Evolutionary conservation across 2,888 invertebrate genomes (phyloP), one percentile per base, ranked within the genome.

Genomic region (Diachrysia chrysitis): DNA sequence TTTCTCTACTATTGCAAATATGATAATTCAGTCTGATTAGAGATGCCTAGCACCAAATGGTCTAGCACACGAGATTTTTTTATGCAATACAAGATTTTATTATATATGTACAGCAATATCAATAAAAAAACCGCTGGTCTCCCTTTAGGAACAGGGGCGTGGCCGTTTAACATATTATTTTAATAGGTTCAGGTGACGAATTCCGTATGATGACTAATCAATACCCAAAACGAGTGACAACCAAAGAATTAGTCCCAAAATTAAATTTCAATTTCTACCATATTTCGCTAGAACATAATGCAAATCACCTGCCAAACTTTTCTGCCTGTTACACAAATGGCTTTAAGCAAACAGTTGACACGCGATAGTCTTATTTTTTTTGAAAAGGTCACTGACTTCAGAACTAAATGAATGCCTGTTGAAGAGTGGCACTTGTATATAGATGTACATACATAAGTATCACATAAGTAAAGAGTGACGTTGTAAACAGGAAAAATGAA

Each of bases 301-400:
- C 66, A 71, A 76, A 68, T 70, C 55, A 62, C 51, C 65, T 65
- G 62, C 64, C 63, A 63, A 57, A 64, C 48, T 69, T 60, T 57
- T 23, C 53, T 69, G 59, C 57, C 66, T 63, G 51, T 61, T 63
- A 63, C 32, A 65, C 68, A 32, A 66, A 60, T 64, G 68, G 62
- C 58, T 48, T 66, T 54, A 56, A 64, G 54, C 60, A 53, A 69
- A 58, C 63, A 53, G 61, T 71, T 66, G 53, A 69, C 32, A 51
- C 53, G 48, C 61, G 42, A 57, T 69, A 58, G 17, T 68, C 46
- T 53, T 63, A 42, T 58, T 73, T 61, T 63, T 68, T 77, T 65
- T 61, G 37, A 66, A 79, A 79, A 83, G 89, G 83, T 89, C 85
- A 85, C 78, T 81, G 84, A 86, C 87, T 79, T 73, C 62, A 63